These are phyloP conservation scores for Sericinus montela DNA, from an alignment of 2,888 invertebrate genomes.

Conservation along the genomic window DNA sequence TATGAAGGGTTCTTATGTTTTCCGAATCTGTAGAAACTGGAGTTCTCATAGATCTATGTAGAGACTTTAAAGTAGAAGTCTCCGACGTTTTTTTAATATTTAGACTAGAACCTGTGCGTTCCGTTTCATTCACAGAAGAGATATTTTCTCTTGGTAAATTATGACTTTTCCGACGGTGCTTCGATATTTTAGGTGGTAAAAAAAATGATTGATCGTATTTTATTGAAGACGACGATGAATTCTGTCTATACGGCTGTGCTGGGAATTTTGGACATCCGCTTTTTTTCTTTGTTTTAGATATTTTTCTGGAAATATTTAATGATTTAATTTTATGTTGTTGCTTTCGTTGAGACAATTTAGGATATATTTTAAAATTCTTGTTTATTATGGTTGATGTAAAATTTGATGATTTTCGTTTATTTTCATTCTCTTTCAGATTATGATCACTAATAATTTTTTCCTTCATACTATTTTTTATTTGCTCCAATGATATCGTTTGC, in stretches of 20 bases:
- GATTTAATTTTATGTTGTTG: slow-evolving; percentile 64
- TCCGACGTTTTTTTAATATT: not conserved
- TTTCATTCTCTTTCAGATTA: slow-evolving; percentile 19
- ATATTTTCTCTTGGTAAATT: not conserved
- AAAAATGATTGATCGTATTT: slow-evolving; percentile 22
- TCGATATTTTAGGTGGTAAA: not conserved
- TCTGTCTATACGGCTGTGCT: not conserved
- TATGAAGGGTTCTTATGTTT: slow-evolving; percentile 13
- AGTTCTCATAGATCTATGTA: slow-evolving; percentile 23
- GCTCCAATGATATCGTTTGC: slow-evolving; percentile 57
- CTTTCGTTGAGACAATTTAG: slow-evolving; percentile 37
- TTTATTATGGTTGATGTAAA: slow-evolving; percentile 18
- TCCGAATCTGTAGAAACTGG: slow-evolving; percentile 40
- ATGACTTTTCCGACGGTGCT: not conserved
- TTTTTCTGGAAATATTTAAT: slow-evolving; percentile 57
- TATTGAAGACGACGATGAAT: slow-evolving; percentile 34
- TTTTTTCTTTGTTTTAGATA: slow-evolving; percentile 24
- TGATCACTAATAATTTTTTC: slow-evolving; percentile 41
- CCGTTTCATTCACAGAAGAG: not conserved
- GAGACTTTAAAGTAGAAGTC: slow-evolving; percentile 19
- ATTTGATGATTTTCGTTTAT: not conserved
- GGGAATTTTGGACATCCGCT: not conserved
- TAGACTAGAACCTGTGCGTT: not conserved
- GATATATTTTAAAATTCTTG: slow-evolving; percentile 16
- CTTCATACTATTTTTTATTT: slow-evolving; percentile 52